Percentiles rank a stretch among this genome's conserved stretches.
Conservation (phyloP, 1,140 invertebrate species). For the Papilio xuthus region DNA sequence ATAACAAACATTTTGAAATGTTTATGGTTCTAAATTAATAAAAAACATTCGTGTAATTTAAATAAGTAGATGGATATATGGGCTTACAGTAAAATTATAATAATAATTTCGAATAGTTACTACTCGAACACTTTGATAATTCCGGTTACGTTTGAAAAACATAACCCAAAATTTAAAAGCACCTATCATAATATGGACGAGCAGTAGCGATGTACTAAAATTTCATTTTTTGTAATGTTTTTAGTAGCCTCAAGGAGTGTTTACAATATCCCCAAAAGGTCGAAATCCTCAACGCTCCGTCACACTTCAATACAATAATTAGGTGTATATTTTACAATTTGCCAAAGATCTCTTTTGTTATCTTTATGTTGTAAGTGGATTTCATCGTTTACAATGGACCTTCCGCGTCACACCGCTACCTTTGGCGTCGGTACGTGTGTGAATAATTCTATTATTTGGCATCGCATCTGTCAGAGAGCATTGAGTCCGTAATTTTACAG, state of each 20-base stretch:
- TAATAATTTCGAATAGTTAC: neutral
- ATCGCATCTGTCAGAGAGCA: constrained; percentile 76
- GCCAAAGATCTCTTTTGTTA: constrained; percentile 75
- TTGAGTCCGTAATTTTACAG: constrained; percentile 77
- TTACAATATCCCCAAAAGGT: constrained; percentile 55
- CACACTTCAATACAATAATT: constrained; percentile 75
- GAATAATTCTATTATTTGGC: constrained; percentile 76
- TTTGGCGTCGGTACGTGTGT: constrained; percentile 58
- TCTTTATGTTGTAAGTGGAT: constrained; percentile 79
- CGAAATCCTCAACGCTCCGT: constrained; percentile 67
- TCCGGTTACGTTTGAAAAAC: constrained; percentile 14
- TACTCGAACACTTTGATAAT: neutral
- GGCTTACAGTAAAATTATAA: neutral
- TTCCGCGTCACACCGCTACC: constrained; percentile 67
- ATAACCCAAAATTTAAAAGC: constrained; percentile 42
- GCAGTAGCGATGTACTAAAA: constrained; percentile 3
- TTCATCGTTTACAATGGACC: constrained; percentile 63
- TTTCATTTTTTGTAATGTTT: constrained; percentile 62
- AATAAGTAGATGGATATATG: neutral
- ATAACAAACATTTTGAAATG: neutral
- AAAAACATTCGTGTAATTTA: neutral
- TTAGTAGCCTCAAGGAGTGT: constrained; percentile 74
- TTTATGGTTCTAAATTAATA: neutral
- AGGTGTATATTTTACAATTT: constrained; percentile 80
- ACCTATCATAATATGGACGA: constrained; percentile 52